Percentiles rank a stretch among this genome's conserved stretches.
These are phyloP conservation scores for Vesta saturnalis DNA, from an alignment of 2,888 invertebrate species.

Conservation along the genomic window DNA sequence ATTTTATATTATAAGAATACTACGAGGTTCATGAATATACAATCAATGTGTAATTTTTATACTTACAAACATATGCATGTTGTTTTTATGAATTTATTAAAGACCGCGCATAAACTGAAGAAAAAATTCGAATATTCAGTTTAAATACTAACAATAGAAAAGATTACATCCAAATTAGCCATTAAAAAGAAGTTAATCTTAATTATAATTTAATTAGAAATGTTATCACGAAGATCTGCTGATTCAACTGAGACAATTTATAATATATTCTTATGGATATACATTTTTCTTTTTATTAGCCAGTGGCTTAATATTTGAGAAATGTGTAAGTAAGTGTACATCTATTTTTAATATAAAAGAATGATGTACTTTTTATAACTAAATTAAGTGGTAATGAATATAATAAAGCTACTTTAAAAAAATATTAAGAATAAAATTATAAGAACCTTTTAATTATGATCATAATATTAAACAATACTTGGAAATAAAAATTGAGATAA, in stretches of 20 bases:
- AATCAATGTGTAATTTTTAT: background rate
- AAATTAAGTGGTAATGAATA: background rate
- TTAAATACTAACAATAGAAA: background rate
- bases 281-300: no score
- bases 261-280: no score
- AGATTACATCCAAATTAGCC: background rate
- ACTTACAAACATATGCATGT: background rate
- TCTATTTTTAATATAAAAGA: background rate
- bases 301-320: no score
- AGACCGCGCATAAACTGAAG: background rate
- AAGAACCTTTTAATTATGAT: constrained; percentile 15
- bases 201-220: background rate
- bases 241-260: no score
- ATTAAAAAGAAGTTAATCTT: background rate
- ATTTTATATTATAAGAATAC: background rate
- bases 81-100: background rate
- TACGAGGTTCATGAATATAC: no score
- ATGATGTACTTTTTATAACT: background rate
- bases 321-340: no score
- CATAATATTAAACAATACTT: constrained; percentile 14
- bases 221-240: no score
- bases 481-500: no score
- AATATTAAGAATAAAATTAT: background rate
- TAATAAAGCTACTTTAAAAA: background rate
- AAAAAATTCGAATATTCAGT: background rate